Evolutionary conservation across 2,888 invertebrate genomes (phyloP), one percentile per base, ranked within the genome.

Genomic region (Autographa gamma): DNA sequence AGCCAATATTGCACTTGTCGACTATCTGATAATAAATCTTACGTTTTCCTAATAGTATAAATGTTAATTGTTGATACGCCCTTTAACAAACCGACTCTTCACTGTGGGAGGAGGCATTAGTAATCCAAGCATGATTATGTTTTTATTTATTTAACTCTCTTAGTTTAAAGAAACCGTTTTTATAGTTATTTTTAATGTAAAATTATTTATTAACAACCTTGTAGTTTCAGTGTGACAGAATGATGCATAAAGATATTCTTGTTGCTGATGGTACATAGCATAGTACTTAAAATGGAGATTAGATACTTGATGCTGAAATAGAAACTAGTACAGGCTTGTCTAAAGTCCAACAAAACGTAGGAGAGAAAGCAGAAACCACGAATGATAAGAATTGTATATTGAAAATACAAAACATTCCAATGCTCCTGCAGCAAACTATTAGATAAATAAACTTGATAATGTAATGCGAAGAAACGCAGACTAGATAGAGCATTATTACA

Each of bases 301-400:
- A 83, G 82, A 69, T 76, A 79, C 70, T 74, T 60, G 63, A 66
- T 74, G 71, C 74, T 80, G 78, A 83, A 83, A 73, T 80, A 72
- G 77, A 78, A 76, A 74, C 66, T 69, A 62, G 74, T 71, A 73
- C 63, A 54, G 58, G 60, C 64, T 66, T 70, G 81, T 69, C 60
- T 71, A 60, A 73, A 62, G 61, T 61, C 34, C 66, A 71, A 81
- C 69, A 60, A 74, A 72, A 73, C 13, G 31, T 60, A 60, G 54
- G 25, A 73, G 64, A 67, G 74, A 79, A 82, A 81, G 70, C 69
- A 54, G 58, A 62, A 66, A 68, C 65, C 32, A 66, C 58, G 43
- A 68, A 68, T 31, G 67, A 76, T 76, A 76, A 66, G 54, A 66
- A 77, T 59, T 54, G 58, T 64, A 58, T 52, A 75, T 56, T 64